These are phyloP conservation scores for Apomyelois bistriatella DNA, from an alignment of 2,888 invertebrate species.

Conservation along the genomic window DNA sequence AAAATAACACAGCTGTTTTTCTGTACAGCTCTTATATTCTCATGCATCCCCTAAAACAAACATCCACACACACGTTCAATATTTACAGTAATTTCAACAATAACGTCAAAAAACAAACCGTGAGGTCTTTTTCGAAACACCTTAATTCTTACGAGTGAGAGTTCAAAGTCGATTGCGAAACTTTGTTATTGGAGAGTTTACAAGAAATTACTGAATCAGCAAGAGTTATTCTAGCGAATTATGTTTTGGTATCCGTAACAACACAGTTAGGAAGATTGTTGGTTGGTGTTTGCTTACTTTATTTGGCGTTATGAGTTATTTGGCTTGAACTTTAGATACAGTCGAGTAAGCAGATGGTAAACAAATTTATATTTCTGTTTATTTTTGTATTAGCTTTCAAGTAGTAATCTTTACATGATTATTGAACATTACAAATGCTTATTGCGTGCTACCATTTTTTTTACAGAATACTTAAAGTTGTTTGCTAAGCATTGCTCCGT, in stretches of 20 bases:
- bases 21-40: not conserved
- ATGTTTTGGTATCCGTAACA: slow-evolving; percentile 4
- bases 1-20: slow-evolving; percentile 3
- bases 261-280: not conserved
- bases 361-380: not conserved
- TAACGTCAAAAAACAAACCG: not conserved
- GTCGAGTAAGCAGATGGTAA: not conserved
- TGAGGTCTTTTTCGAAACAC: not conserved
- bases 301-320: not conserved
- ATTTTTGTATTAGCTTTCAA: not conserved
- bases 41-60: slow-evolving; percentile 6
- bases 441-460: too few species aligned
- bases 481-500: too few species aligned
- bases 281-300: not conserved
- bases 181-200: not conserved
- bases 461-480: too few species aligned
- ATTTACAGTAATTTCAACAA: slow-evolving; percentile 6
- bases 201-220: not conserved
- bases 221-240: slow-evolving; percentile 1
- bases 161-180: not conserved
- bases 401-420: too few species aligned
- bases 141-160: not conserved
- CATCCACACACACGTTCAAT: not conserved
- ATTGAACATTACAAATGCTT: too few species aligned
- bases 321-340: not conserved